A percentile compares a stretch with the other conserved stretches of the same genome.
These are phyloP conservation scores for Oncopodura yosiiana DNA, from an alignment of 1,140 invertebrate species.

Conservation along the genomic window DNA sequence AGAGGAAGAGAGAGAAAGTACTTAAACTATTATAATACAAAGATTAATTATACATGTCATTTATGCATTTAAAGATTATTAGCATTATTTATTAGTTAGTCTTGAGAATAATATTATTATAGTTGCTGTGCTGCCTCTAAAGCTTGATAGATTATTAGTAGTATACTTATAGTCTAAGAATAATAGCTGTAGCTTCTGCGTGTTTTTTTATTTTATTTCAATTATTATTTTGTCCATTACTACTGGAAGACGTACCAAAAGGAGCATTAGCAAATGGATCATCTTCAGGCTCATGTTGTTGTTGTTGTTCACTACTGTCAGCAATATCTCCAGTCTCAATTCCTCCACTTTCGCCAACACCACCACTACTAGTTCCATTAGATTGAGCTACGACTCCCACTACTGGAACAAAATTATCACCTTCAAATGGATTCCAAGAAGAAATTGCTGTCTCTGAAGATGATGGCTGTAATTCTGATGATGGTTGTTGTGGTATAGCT, in stretches of 20 bases:
- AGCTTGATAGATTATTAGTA: no score
- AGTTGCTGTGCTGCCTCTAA: no score
- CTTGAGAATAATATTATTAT: no score
- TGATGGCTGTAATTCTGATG: slow-evolving; percentile 11
- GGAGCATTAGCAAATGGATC: slow-evolving; percentile 32
- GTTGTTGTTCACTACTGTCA: background rate
- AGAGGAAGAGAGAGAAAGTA: no score
- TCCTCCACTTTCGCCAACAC: background rate
- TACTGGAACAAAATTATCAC: slow-evolving; percentile 18
- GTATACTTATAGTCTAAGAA: background rate
- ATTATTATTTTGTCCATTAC: slow-evolving; percentile 1
- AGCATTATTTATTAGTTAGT: no score
- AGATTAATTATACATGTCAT: no score
- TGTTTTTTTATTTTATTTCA: background rate
- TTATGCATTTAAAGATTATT: no score
- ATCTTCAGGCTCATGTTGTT: no score
- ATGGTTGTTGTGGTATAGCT: background rate
- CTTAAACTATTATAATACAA: no score
- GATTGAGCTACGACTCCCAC: background rate
- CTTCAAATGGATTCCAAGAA: slow-evolving; percentile 27
- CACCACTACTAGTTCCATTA: no score
- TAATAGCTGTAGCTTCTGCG: background rate
- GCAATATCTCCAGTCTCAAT: background rate
- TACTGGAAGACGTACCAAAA: slow-evolving; percentile 29
- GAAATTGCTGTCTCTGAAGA: slow-evolving; percentile 19